Evolutionary conservation across 2,113 vertebrate species (phyloP).

Genomic region (Muntiacus reevesi): DNA sequence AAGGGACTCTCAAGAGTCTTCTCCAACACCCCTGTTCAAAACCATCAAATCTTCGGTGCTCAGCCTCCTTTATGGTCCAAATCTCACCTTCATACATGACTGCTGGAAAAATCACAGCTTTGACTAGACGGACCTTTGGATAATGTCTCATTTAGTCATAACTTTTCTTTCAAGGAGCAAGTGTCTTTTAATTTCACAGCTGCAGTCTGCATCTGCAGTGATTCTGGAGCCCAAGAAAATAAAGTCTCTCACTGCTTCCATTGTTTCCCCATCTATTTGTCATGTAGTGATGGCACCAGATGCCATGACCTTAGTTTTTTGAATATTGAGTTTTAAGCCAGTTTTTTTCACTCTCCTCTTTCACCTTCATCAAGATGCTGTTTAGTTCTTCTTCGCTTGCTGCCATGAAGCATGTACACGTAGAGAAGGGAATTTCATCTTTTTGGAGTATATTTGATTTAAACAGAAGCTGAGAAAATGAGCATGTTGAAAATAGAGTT

Average conservation of each 20-base stretch:
- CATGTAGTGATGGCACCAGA: neutral
- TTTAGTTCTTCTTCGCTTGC: neutral
- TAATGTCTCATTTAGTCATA: neutral
- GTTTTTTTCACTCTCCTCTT: neutral
- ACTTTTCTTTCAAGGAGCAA: neutral
- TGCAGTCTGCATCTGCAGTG: neutral
- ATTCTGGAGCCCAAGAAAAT: neutral
- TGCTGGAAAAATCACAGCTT: neutral
- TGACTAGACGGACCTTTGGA: neutral
- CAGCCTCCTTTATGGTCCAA: neutral
- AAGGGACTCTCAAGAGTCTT: neutral
- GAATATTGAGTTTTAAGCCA: neutral
- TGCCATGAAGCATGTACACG: neutral
- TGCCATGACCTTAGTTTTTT: neutral
- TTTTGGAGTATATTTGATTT: neutral
- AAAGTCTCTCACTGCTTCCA: neutral
- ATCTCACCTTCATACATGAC: neutral
- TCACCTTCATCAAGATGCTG: neutral
- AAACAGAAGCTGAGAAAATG: neutral
- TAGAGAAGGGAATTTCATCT: neutral
- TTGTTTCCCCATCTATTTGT: neutral
- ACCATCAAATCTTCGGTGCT: neutral
- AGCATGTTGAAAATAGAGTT: neutral
- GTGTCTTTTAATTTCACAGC: neutral
- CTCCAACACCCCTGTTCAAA: neutral